Conservation (phyloP, 2,797 vertebrate species). For the Pristis pectinata region DNA sequence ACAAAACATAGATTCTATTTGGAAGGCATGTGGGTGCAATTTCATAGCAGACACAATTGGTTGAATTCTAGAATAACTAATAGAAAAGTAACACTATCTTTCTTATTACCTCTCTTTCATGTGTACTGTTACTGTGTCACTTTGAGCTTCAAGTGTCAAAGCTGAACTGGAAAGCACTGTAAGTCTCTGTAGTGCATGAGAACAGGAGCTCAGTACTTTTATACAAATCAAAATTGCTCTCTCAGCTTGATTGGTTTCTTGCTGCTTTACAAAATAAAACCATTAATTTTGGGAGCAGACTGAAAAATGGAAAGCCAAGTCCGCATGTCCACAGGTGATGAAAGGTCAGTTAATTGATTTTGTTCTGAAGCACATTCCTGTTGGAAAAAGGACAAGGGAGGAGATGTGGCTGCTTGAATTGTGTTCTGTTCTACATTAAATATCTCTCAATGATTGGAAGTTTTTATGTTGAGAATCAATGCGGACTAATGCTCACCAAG, state of each 20-base stretch:
- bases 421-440: not conserved
- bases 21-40: not conserved
- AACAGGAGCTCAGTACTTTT: not conserved
- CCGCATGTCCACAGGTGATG: not conserved
- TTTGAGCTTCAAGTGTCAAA: not conserved
- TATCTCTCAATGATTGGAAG: no score
- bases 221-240: not conserved
- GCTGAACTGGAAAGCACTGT: not conserved
- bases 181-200: not conserved
- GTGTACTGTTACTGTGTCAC: not conserved
- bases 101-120: not conserved
- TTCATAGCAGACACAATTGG: not conserved
- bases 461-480: not conserved
- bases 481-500: not conserved
- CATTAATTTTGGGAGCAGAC: constrained; percentile 4
- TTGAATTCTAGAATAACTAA: not conserved
- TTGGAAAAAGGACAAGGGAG: not conserved
- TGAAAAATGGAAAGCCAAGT: not conserved
- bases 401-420: not conserved
- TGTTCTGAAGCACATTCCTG: not conserved
- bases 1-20: not conserved
- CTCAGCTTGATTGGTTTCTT: not conserved
- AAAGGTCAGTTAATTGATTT: not conserved
- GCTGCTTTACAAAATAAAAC: not conserved
- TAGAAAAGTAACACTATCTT: not conserved